Evolutionary conservation across 1,140 invertebrate genomes (phyloP).

Genomic region (Thaumetopoea pityocampa): DNA sequence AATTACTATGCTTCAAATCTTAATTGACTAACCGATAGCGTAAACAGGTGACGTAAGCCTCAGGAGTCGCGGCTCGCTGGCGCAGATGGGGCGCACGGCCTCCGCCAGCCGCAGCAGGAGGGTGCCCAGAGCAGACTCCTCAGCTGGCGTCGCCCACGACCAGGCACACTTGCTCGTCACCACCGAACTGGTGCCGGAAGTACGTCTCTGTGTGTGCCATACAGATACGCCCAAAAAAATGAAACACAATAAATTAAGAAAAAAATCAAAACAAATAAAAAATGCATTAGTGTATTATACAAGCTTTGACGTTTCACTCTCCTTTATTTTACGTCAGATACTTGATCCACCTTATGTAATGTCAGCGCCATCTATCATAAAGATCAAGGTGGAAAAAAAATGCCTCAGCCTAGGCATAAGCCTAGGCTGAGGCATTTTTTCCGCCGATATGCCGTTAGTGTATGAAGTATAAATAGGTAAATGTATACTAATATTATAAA

Average conservation of each 20-base stretch:
- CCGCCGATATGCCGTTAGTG: too few species aligned
- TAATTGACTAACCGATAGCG: slow-evolving; percentile 30
- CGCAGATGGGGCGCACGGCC: slow-evolving; percentile 49
- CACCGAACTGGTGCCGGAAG: slow-evolving; percentile 7
- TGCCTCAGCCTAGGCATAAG: too few species aligned
- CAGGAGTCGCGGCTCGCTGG: slow-evolving; percentile 53
- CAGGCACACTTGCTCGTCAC: slow-evolving; percentile 31
- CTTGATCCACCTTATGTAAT: too few species aligned
- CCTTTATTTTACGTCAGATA: too few species aligned
- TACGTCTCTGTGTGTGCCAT: not conserved
- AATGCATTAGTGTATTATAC: too few species aligned
- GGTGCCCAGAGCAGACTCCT: slow-evolving; percentile 34
- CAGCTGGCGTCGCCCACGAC: slow-evolving; percentile 30
- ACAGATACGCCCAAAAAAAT: not conserved
- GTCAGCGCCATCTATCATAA: too few species aligned
- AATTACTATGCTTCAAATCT: not conserved
- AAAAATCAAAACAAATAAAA: too few species aligned
- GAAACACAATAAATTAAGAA: not conserved
- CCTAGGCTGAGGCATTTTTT: too few species aligned
- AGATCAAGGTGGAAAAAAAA: too few species aligned
- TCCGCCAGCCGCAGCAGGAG: slow-evolving; percentile 41
- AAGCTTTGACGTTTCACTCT: too few species aligned
- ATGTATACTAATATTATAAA: too few species aligned
- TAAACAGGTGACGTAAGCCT: slow-evolving; percentile 59
- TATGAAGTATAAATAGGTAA: too few species aligned